Conservation (phyloP, 35 echinoderm and acorn worm species). For the Diadema setosum region DNA sequence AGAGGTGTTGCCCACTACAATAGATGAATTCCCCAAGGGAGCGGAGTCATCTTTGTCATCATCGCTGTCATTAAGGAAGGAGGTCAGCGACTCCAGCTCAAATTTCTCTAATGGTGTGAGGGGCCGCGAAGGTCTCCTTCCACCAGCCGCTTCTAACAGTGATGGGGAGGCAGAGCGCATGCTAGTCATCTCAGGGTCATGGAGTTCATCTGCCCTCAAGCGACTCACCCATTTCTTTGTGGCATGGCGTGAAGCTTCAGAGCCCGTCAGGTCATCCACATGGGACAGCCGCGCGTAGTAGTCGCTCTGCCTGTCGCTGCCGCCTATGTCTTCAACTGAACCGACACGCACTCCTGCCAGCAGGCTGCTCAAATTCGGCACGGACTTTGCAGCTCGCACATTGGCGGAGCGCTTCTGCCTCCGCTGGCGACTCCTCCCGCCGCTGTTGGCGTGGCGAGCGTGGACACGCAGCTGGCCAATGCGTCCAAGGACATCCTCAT, state of each 20-base stretch:
- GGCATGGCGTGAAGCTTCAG: not conserved
- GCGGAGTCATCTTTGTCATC: conserved; percentile 9
- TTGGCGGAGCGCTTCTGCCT: not conserved
- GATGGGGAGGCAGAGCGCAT: not conserved
- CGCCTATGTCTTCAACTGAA: not conserved
- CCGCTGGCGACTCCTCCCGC: not conserved
- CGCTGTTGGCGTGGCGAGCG: not conserved
- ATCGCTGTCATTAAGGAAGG: not conserved
- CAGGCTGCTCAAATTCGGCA: not conserved
- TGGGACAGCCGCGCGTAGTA: not conserved
- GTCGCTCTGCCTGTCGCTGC: not conserved
- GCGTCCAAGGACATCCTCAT: not conserved
- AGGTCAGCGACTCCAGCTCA: not conserved
- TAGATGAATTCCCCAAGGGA: not conserved
- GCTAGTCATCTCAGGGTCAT: not conserved
- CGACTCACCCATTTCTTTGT: not conserved
- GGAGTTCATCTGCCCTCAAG: not conserved
- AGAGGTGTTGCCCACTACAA: not conserved
- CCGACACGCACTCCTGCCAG: not conserved
- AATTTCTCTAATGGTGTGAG: not conserved
- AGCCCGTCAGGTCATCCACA: not conserved
- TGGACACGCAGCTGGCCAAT: not conserved
- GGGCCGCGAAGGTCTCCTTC: not conserved
- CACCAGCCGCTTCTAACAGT: not conserved
- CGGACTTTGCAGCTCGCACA: conserved; percentile 2